Conservation (phyloP, 2,888 invertebrate genomes). For the Noctuana brunneofusca region DNA sequence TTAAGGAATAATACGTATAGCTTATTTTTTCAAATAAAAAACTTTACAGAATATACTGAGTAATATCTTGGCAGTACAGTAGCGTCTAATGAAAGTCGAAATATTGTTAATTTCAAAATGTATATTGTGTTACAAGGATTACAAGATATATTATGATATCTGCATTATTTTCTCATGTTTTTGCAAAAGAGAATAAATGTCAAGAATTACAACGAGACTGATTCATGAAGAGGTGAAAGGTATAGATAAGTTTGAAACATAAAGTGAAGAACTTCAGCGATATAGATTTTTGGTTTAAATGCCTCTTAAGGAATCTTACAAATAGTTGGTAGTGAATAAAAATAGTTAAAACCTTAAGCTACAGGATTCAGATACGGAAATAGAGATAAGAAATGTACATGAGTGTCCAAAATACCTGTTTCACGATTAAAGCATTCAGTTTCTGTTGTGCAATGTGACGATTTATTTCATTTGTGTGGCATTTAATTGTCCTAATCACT, state of each 20-base stretch:
- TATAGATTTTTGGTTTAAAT: background rate
- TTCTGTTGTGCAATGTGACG: slow-evolving; percentile 69
- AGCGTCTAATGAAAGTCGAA: slow-evolving; percentile 18
- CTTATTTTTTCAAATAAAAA: slow-evolving; percentile 9
- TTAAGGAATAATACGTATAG: slow-evolving; percentile 1
- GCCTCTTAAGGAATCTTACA: slow-evolving; percentile 35
- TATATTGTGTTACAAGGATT: background rate
- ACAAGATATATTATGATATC: background rate
- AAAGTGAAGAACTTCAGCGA: background rate
- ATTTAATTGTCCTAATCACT: slow-evolving; percentile 3
- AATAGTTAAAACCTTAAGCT: slow-evolving; percentile 55
- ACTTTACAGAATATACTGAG: slow-evolving; percentile 11
- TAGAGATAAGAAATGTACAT: slow-evolving; percentile 64
- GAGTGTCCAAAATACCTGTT: slow-evolving; percentile 80
- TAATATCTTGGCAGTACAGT: slow-evolving; percentile 27
- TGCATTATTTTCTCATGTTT: background rate
- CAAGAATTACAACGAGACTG: background rate
- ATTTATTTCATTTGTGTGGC: slow-evolving; percentile 40
- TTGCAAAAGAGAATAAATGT: background rate
- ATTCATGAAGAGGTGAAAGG: background rate
- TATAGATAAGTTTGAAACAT: too few relatives aligned
- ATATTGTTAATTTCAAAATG: background rate
- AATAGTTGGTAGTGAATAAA: slow-evolving; percentile 43
- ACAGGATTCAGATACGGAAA: slow-evolving; percentile 57
- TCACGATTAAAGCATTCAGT: slow-evolving; percentile 79